Evolutionary conservation across 2,113 vertebrate genomes (phyloP), one percentile per base, ranked within the genome.

Genomic region (Centropristis striata): DNA sequence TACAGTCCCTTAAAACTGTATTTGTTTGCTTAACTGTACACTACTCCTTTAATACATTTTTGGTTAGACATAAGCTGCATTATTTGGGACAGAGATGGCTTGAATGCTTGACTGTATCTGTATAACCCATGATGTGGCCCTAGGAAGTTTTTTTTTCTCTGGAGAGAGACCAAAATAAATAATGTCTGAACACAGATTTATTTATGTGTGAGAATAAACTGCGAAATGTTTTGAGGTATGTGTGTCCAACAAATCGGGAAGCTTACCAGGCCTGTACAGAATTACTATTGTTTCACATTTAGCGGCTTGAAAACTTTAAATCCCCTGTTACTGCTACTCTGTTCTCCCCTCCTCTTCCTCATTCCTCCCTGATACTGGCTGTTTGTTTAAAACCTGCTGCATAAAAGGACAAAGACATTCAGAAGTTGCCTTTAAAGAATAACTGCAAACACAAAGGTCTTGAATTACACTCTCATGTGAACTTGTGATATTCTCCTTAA

Each of bases 301-400:
- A 54, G 21, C 10, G 12, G 20, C 46, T 44, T 28, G 1, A 28
- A 44, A 76, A 6, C 44, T 21, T 11, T 0, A 39, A 57, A 47
- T 67, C 39, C 23, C 13, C 53, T 49, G 23, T 39, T 78, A 20
- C 67, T 64, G 41, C 60, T 1, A 15, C 32, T 65, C 15, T 80
- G 65, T 79, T 69, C 65, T 41, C 1, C n/a, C 69, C 44, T 67
- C 67, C 18, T 78, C 67, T 90, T 93, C 86, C 71, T 80, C 84
- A 88, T 93, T 90, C 79, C 77, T 83, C 36, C 16, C 66, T 81
- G 73, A 85, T 87, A 80, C 54, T 61, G 63, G 27, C 41, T 76
- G 73, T 86, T 88, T 87, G 88, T 88, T 81, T 74, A 83, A 81
- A 79, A 80, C 67, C 67, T 63, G 47, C 67, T 75, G 25, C 9